Base-by-base conservation (phyloP, 2,888 invertebrate species). In the Nipponacmea schrenckii region DNA sequence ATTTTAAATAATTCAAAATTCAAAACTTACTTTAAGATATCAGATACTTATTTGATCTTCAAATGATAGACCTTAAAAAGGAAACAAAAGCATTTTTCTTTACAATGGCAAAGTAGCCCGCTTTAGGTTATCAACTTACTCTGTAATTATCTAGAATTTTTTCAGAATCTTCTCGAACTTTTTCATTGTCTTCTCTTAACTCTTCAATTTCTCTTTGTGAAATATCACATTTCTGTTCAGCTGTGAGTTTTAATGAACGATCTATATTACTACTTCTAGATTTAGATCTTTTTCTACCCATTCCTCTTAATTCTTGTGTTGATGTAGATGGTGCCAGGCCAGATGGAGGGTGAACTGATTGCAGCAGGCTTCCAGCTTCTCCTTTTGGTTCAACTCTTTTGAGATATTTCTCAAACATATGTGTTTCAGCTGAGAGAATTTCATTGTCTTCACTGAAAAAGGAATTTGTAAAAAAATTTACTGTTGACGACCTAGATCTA, bases 211-310 rank as follows among this genome's bases (percentile, higher is more conserved):
- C 89, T 74, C 86, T 79, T 75, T 87, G 88, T 50, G 89, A 87
- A 70, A 89, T 89, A 70, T 89, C 89, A 82, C 89, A 88, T 77
- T 89, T 89, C 76, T 89, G 89, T 76, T 89, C 89, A 62, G 87
- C 84, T 39, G 83, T 82, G 15, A 89, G 81, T 63, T 83, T 79
- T 39, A 88, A 78, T 14, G 84, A 83, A 70, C 84, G 82, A 72
- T 89, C 88, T 27, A 84, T 80, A 44, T 81, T 82, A 46, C 84
- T 84, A 69, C 85, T 83, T 7, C 87, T 77, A 17, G 87, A 86
- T 76, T 88, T 88, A 3, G 88, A 87, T 65, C 88, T 79, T 77
- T 87, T 88, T 39, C 88, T 79, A 50, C 81, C 81, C 17, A 79
- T 79, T 12, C 80, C 70, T 14, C 80, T 74, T 44, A 78, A 66